Evolutionary conservation across 2,888 invertebrate genomes (phyloP).

Genomic region (Lucinisca nassula): DNA sequence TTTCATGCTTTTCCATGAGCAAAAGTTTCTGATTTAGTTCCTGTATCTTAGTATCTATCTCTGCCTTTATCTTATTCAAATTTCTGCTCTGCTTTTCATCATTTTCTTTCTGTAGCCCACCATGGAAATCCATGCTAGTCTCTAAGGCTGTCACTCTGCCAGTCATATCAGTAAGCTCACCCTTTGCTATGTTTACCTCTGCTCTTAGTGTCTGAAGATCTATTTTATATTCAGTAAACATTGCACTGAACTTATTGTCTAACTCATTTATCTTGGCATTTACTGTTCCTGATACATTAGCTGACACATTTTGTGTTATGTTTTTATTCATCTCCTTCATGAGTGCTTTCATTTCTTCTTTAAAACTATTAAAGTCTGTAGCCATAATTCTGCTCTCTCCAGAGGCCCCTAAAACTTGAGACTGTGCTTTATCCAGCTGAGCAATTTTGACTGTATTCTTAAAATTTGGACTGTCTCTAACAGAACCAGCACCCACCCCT

Average conservation of each 20-base stretch:
- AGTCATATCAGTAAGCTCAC: neutral
- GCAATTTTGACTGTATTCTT: neutral
- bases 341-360: neutral
- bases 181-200: neutral
- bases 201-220: neutral
- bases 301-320: neutral
- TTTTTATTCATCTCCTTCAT: neutral
- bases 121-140: neutral
- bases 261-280: neutral
- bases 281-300: neutral
- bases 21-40: neutral
- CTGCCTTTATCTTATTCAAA: neutral
- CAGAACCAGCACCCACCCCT: no score
- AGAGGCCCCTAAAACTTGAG: neutral
- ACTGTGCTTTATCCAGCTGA: neutral
- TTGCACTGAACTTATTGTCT: neutral
- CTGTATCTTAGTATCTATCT: neutral
- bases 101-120: neutral
- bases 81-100: neutral
- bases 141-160: neutral
- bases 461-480: neutral
- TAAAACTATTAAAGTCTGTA: neutral
- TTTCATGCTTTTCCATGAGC: neutral
- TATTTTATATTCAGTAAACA: neutral
- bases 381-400: neutral